Evolutionary conservation across 2,797 vertebrate genomes (phyloP).

Genomic region (Pitangus sulphuratus): DNA sequence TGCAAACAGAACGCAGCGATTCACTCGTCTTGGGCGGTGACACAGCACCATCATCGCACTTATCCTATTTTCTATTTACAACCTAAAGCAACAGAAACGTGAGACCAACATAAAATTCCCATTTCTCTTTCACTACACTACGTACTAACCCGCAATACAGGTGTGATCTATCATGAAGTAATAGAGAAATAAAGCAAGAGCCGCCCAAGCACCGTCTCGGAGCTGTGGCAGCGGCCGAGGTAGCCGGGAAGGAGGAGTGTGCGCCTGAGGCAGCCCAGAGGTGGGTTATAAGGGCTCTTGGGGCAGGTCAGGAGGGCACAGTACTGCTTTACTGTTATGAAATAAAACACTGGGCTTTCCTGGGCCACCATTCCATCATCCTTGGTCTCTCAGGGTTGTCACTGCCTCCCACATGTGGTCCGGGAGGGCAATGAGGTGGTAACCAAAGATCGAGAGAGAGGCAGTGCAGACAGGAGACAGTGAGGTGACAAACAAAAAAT

Average conservation of each 20-base stretch:
- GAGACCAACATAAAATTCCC: background rate
- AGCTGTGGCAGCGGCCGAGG: background rate
- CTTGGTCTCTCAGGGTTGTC: background rate
- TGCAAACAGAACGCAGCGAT: rapidly evolving
- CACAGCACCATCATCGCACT: rapidly evolving
- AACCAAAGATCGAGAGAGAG: background rate
- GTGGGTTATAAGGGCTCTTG: background rate
- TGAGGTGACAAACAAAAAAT: rapidly evolving
- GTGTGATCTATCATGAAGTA: background rate
- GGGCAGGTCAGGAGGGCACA: rapidly evolving
- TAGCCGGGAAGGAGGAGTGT: rapidly evolving
- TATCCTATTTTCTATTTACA: background rate
- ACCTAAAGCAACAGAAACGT: background rate
- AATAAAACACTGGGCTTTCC: background rate
- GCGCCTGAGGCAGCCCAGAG: background rate
- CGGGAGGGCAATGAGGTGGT: background rate
- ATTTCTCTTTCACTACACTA: background rate
- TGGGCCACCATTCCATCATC: background rate
- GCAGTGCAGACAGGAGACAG: background rate
- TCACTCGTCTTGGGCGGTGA: background rate
- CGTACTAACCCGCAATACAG: background rate
- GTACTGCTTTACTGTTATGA: background rate
- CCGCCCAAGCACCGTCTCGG: background rate
- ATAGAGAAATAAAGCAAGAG: background rate
- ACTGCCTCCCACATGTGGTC: background rate